These are phyloP conservation scores for Limnothrissa miodon DNA, from an alignment of 2,113 vertebrate species.

Conservation along the genomic window DNA sequence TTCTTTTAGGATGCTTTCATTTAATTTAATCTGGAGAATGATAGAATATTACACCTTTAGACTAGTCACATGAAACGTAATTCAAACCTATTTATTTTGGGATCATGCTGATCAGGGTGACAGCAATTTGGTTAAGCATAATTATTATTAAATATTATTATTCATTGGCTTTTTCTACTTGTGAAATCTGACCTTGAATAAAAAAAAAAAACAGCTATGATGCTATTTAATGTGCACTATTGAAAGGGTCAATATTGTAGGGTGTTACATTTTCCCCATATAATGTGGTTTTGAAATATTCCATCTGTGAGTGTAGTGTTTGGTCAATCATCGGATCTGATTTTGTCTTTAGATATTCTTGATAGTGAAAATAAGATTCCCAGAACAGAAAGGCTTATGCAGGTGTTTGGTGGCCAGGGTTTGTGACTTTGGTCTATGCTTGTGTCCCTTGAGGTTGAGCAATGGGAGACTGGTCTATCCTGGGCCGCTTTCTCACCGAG, in stretches of 20 bases:
- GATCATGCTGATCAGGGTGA: too few relatives aligned
- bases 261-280: too few relatives aligned
- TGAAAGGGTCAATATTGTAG: too few relatives aligned
- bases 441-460: conserved; percentile 36
- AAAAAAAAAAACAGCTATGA: too few relatives aligned
- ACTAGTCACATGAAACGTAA: not conserved
- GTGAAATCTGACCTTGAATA: too few relatives aligned
- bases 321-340: not conserved
- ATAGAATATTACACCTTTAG: too few relatives aligned
- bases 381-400: not conserved
- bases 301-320: too few relatives aligned
- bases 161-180: too few relatives aligned
- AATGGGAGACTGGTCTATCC: conserved; percentile 72
- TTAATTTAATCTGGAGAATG: not conserved
- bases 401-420: not conserved
- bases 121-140: too few relatives aligned
- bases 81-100: not conserved
- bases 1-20: not conserved
- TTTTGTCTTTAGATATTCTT: not conserved
- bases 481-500: conserved; percentile 68
- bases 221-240: too few relatives aligned
- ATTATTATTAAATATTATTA: too few relatives aligned
- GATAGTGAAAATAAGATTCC: not conserved
- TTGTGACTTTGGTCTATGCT: not conserved
- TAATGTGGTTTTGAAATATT: too few relatives aligned